phyloP scores from a whole-genome alignment of 2,797 vertebrate species.

The Salmo trutta region DNA sequence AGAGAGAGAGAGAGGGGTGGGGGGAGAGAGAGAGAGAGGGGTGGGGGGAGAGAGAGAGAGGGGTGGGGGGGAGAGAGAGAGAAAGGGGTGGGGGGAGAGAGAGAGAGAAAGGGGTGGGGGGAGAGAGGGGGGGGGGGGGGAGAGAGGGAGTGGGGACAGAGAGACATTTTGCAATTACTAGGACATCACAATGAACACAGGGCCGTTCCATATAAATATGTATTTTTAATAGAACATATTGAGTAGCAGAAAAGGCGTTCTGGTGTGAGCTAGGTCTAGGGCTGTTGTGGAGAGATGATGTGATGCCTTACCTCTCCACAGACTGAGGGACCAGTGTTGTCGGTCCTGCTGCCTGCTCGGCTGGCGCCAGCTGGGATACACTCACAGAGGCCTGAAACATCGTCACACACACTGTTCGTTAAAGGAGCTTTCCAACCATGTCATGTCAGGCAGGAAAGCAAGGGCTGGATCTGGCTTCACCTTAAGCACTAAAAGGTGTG shows the following conservation, averaged over 20 bases:
- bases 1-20: too few species aligned
- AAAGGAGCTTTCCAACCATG: background rate
- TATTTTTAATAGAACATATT: background rate
- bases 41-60: too few species aligned
- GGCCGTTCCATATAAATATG: background rate
- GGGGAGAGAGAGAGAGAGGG: too few species aligned
- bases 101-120: background rate
- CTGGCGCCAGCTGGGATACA: conserved; percentile 55
- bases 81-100: too few species aligned
- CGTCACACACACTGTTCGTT: background rate
- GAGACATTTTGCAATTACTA: background rate
- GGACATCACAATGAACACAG: background rate
- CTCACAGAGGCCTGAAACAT: conserved; percentile 1
- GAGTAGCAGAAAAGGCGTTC: background rate
- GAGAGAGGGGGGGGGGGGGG: too few species aligned
- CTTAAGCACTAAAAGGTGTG: background rate
- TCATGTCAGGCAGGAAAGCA: background rate
- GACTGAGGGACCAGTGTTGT: conserved; percentile 52
- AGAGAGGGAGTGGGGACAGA: background rate
- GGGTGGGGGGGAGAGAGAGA: too few species aligned
- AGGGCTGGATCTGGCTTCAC: background rate
- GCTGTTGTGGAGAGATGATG: background rate
- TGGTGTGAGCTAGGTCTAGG: background rate
- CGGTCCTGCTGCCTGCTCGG: conserved; percentile 59
- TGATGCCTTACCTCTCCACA: conserved; percentile 68